A percentile compares a stretch with the other conserved stretches of the same genome.
Evolutionary conservation across 2,888 invertebrate species (phyloP).

Genomic region (Amphipoea lucens): DNA sequence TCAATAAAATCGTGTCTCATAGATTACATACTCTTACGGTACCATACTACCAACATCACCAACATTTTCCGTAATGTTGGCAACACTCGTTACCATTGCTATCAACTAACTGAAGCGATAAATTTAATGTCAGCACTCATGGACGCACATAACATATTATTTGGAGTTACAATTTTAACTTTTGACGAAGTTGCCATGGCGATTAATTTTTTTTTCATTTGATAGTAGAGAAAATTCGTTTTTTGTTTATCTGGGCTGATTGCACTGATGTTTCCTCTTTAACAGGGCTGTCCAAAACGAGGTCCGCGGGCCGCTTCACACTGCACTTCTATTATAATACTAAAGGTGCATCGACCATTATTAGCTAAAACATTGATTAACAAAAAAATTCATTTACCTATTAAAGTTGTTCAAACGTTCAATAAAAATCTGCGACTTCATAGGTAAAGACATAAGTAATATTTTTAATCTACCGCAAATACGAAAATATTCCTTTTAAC

Average conservation of each 20-base stretch:
- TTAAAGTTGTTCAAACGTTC: too few species aligned
- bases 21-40: constrained; percentile 70
- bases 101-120: constrained; percentile 68
- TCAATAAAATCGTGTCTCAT: constrained; percentile 86
- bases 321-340: too few species aligned
- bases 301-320: too few species aligned
- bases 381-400: too few species aligned
- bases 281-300: too few species aligned
- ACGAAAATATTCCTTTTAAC: too few species aligned
- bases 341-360: too few species aligned
- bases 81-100: constrained; percentile 65
- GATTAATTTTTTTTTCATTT: constrained; percentile 1
- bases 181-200: constrained; percentile 2
- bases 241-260: neutral
- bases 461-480: too few species aligned
- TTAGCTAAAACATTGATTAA: too few species aligned
- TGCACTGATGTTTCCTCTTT: neutral
- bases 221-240: neutral
- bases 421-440: too few species aligned
- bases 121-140: constrained; percentile 60
- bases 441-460: too few species aligned
- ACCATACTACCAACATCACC: constrained; percentile 45
- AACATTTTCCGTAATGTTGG: constrained; percentile 62
- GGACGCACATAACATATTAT: constrained; percentile 28
- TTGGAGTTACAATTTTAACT: constrained; percentile 10